Evolutionary conservation across 2,797 vertebrate species (phyloP).

Genomic region (Chaetodon trifasciatus): DNA sequence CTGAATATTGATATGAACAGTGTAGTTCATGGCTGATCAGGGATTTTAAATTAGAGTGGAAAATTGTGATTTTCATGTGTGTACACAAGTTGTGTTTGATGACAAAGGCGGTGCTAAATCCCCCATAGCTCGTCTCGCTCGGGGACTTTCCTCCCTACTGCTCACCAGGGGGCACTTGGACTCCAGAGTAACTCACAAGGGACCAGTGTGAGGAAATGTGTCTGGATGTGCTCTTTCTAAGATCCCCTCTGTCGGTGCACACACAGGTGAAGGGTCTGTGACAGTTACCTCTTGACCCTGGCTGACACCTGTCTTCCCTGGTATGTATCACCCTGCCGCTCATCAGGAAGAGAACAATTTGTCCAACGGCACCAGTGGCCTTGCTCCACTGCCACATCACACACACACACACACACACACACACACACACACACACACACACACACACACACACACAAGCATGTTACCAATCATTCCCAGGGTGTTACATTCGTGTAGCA

Average conservation of each 20-base stretch:
- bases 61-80: conserved; percentile 21
- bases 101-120: conserved; percentile 40
- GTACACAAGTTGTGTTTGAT: conserved; percentile 40
- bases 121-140: conserved; percentile 5
- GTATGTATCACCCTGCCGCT: conserved; percentile 56
- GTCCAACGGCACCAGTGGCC: conserved; percentile 38
- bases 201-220: conserved; percentile 30
- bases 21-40: conserved; percentile 39
- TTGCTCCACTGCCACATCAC: conserved; percentile 1
- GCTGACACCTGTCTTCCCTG: conserved; percentile 54
- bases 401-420: conserved; percentile 14
- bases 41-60: conserved; percentile 39
- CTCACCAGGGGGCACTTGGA: conserved; percentile 75
- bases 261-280: conserved; percentile 59
- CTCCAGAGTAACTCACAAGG: conserved; percentile 38
- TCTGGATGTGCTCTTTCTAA: conserved; percentile 51
- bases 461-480: conserved; percentile 48
- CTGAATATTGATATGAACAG: conserved; percentile 63
- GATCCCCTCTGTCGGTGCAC: conserved; percentile 34
- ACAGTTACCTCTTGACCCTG: conserved; percentile 64
- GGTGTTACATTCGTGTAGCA: conserved; percentile 44
- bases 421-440: neutral
- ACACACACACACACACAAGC: conserved; percentile 4
- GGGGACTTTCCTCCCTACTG: conserved; percentile 42
- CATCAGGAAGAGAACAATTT: conserved; percentile 67